phyloP scores from a whole-genome alignment of 2,888 invertebrate genomes.

The Synergus gifuensis region DNA sequence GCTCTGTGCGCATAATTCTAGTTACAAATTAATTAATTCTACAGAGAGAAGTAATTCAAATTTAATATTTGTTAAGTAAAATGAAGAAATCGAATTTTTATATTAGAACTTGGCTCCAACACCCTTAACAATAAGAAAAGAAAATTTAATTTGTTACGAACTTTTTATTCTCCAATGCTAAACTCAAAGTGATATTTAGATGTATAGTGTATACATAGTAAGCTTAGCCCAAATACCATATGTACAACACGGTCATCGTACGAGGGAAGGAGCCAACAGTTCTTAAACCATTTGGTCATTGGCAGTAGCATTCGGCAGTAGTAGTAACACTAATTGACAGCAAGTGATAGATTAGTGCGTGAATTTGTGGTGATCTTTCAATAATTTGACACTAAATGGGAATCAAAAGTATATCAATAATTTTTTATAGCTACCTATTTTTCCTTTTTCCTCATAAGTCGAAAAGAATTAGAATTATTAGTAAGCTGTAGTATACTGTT shows the following conservation, averaged over 20 bases:
- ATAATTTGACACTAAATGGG: neutral
- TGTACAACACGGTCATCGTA: slow-evolving; percentile 28
- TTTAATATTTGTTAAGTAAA: no score
- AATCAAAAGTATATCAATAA: neutral
- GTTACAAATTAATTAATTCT: no score
- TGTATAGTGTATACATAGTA: neutral
- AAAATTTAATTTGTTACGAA: neutral
- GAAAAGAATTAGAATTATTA: no score
- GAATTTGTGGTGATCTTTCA: neutral
- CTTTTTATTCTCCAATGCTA: neutral
- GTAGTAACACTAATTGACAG: slow-evolving; percentile 36
- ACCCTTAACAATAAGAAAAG: neutral
- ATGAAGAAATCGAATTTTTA: no score
- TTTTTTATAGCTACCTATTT: neutral
- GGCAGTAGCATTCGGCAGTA: slow-evolving; percentile 29
- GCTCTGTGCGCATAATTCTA: no score
- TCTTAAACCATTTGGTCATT: slow-evolving; percentile 35
- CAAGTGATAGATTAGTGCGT: slow-evolving; percentile 49
- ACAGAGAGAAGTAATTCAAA: no score
- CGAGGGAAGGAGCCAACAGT: slow-evolving; percentile 21
- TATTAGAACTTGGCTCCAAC: no score
- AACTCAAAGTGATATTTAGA: neutral
- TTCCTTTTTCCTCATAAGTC: neutral
- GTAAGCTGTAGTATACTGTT: neutral
- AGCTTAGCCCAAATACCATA: slow-evolving; percentile 36